Evolutionary conservation across 2,888 invertebrate species (phyloP), one percentile per base, ranked within the genome.

Genomic region (Rhaphigaster nebulosa): DNA sequence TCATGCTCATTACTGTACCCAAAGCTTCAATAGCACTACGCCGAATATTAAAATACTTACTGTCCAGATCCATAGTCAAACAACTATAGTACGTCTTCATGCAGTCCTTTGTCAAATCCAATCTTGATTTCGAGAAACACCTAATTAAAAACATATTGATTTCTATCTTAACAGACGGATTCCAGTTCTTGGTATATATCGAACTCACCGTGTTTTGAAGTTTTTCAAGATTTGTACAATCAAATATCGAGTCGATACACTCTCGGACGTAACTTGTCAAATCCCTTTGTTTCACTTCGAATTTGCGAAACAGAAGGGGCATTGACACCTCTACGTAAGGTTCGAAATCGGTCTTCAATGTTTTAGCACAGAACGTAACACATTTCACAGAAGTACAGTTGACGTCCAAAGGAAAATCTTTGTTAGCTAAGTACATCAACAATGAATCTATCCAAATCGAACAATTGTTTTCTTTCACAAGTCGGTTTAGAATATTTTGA

Each of bases 301-400:
- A 84, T 38, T 84, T 84, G n/a, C 45, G 84, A 50, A 84, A 84
- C n/a, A 84, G 38, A 26, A 84, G 26, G 23, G 41, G 41, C 41
- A 84, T 84, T 18, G 84, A 84, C 12, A 41, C 15, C 13, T 18
- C 2, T 45, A 84, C 45, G 23, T 84, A 84, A 4, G 84, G 84
- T 45, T 84, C 84, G 84, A 84, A 84, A 84, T 84, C 45, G 84
- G 4, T 84, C 45, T 84, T 84, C n/a, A 84, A n/a, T n/a, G 84
- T 18, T 18, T 84, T 84, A 3, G 84, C 84, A 45, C 84, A 84
- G 45, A 84, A 84, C 6, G 84, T 84, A 45, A 84, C 84, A 18
- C 84, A 84, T 50, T 84, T 84, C 12, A 84, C 84, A 15, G 45
- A 84, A 15, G 84, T 84, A 84, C 84, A 84, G 84, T 50, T n/a